A percentile compares a stretch with the other conserved stretches of the same genome.
These are phyloP conservation scores for Rhinophrynus dorsalis DNA, from an alignment of 2,797 vertebrate genomes.

Conservation along the genomic window DNA sequence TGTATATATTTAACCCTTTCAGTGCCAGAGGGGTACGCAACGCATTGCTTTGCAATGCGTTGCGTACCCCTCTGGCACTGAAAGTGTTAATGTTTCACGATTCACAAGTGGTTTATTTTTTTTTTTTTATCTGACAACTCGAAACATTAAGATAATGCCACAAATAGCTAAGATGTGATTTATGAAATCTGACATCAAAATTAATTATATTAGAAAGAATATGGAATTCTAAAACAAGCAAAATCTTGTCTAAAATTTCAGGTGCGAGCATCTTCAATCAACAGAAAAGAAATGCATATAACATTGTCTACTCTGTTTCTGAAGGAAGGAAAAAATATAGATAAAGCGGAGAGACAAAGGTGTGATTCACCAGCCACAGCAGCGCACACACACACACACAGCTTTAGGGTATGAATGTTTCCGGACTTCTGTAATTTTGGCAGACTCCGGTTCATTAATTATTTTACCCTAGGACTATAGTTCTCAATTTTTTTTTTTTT, in stretches of 20 bases:
- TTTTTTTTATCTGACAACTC: too few species aligned
- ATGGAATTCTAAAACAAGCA: slow-evolving; percentile 60
- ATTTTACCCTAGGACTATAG: too few species aligned
- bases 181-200: slow-evolving; percentile 47
- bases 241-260: slow-evolving; percentile 56
- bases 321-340: slow-evolving; percentile 15
- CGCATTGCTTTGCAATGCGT: too few species aligned
- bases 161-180: slow-evolving; percentile 45
- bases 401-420: slow-evolving; percentile 28
- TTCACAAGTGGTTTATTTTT: too few species aligned
- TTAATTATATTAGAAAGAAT: slow-evolving; percentile 55
- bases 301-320: slow-evolving; percentile 13
- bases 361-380: slow-evolving; percentile 23
- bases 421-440: slow-evolving; percentile 20
- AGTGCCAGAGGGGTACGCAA: too few species aligned
- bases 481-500: too few species aligned
- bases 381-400: slow-evolving; percentile 27
- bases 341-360: background rate
- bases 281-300: slow-evolving; percentile 18
- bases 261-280: slow-evolving; percentile 50
- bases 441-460: slow-evolving; percentile 29
- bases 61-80: too few species aligned
- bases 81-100: too few species aligned
- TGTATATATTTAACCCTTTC: too few species aligned
- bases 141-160: too few species aligned